Base-by-base conservation (phyloP, 2,113 vertebrate species). In the Alligator sinensis region DNA sequence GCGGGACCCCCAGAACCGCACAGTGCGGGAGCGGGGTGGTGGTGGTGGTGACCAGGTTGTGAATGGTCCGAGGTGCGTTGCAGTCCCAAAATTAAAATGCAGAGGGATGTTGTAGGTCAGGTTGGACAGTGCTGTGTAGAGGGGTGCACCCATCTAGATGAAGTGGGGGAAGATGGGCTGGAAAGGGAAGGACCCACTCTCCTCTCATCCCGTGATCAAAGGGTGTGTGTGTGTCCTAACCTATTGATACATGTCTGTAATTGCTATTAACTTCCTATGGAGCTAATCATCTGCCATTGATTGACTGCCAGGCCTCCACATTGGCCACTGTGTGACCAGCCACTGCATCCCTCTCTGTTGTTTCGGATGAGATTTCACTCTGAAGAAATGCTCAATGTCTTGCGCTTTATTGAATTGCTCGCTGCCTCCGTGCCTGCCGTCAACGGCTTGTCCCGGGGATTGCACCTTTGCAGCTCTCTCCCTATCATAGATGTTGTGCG, bases 401-500 rank as follows among this genome's bases (percentile, higher is more conserved):
- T 9, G 72, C 90, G 72, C 92, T 9, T 8, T 25, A 16, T 34
- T 21, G 22, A 25, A 61, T 11, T 15, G 59, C 58, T n/a, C 21
- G 38, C 5, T 47, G 34, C 21, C 34, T 72, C 70, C 12, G 21
- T 72, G 30, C 38, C 21, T 11, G 77, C 77, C 4, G 4, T 70
- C 85, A 5, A 3, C 79, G 90, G 78, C 72, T n/a, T 24, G 76
- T 2, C 77, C 34, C 55, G 4, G 25, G 15, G 60, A 59, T 55
- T 0, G 1, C 59, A 2, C 38, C 5, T 1, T 61, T 64, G 63
- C 2, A 0, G 5, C 80, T 77, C 54, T 11, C 61, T 79, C 22
- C 25, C 0, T 1, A 34, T 64, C 61, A 21, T 0, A 0, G 64
- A 4, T 0, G 0, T 62, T 0, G 0, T 3, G 4, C 1, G 6